Evolutionary conservation across 1,140 invertebrate genomes (phyloP).

Genomic region (Tetramorium simillimum): DNA sequence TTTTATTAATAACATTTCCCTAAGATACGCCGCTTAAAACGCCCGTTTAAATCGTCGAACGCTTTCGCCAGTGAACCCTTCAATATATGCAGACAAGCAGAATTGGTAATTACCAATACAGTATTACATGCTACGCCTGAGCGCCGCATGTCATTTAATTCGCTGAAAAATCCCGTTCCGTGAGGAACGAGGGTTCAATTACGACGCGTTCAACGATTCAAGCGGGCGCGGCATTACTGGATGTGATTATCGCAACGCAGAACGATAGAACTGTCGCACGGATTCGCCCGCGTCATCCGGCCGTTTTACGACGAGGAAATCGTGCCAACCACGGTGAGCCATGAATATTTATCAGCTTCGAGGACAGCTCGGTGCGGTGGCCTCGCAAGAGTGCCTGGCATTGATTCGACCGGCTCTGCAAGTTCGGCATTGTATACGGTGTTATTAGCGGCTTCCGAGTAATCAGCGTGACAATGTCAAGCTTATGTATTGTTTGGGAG

Average conservation of each 20-base stretch:
- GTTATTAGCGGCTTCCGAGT: constrained; percentile 43
- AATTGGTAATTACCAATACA: constrained; percentile 24
- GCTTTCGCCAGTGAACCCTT: not conserved
- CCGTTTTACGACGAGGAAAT: constrained; percentile 60
- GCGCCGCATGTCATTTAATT: constrained; percentile 4
- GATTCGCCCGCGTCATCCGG: constrained; percentile 43
- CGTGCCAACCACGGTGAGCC: constrained; percentile 42
- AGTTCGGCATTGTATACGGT: constrained; percentile 56
- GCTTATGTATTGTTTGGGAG: constrained; percentile 52
- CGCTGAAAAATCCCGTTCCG: constrained; percentile 27
- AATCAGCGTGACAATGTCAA: constrained; percentile 48
- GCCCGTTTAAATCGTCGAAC: not conserved
- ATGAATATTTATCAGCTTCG: constrained; percentile 72
- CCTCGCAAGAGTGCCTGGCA: constrained; percentile 20
- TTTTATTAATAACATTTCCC: constrained; percentile 14
- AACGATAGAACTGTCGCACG: constrained; percentile 45
- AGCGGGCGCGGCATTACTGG: constrained; percentile 40
- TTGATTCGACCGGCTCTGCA: constrained; percentile 50
- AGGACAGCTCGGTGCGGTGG: constrained; percentile 2
- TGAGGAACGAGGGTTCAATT: constrained; percentile 42
- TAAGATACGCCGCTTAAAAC: constrained; percentile 3
- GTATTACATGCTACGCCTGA: not conserved
- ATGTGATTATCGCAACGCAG: constrained; percentile 55
- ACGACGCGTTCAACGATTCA: constrained; percentile 56
- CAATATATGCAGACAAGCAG: not conserved